Conservation (phyloP, 2,888 invertebrate species). For the Amphipoea lucens region DNA sequence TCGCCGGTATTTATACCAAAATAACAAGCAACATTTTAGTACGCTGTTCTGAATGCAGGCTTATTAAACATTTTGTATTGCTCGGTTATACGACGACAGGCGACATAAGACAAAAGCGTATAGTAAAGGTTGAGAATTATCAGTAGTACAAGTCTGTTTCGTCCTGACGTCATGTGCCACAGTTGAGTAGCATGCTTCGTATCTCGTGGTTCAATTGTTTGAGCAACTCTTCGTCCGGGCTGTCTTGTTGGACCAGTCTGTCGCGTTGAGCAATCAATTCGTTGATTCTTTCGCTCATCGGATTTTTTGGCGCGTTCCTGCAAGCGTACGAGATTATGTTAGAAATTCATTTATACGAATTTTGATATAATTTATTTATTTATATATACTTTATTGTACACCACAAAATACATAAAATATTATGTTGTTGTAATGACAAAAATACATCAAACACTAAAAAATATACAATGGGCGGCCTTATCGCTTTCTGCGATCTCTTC, state of each 20-base stretch:
- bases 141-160: neutral
- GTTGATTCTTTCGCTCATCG: constrained; percentile 83
- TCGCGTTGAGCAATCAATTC: constrained; percentile 88
- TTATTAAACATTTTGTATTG: neutral
- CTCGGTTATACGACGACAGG: neutral
- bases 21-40: constrained; percentile 5
- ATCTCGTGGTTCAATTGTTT: constrained; percentile 89
- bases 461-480: no score
- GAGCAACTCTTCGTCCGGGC: constrained; percentile 85
- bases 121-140: constrained; percentile 4
- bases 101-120: neutral
- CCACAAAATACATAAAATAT: no score
- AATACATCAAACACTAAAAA: no score
- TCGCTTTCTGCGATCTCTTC: no score
- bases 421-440: no score
- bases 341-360: neutral
- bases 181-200: constrained; percentile 85
- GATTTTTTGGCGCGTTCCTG: constrained; percentile 78
- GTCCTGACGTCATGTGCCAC: constrained; percentile 74
- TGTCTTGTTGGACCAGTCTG: constrained; percentile 84
- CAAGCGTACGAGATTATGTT: neutral
- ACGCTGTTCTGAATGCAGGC: neutral
- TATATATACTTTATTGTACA: no score
- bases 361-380: neutral
- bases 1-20: neutral